phyloP scores from a whole-genome alignment of 2,797 vertebrate species.

The Picus viridis region DNA sequence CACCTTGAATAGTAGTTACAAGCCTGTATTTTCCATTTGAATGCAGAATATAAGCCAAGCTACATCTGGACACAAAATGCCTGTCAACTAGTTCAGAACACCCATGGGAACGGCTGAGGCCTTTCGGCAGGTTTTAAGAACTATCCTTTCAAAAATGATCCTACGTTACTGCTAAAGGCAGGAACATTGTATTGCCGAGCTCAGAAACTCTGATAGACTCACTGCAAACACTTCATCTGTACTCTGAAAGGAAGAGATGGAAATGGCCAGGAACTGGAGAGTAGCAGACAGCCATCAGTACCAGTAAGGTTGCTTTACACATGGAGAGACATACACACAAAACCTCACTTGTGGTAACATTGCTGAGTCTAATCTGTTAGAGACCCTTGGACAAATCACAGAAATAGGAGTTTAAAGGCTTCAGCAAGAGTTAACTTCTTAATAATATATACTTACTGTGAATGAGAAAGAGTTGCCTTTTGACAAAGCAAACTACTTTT shows the following conservation, averaged over 20 bases:
- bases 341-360: rapidly evolving
- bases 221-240: not conserved
- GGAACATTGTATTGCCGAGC: not conserved
- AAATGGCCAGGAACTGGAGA: not conserved
- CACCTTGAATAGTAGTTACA: not conserved
- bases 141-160: not conserved
- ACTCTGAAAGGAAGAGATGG: not conserved
- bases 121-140: not conserved
- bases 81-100: not conserved
- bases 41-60: not conserved
- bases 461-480: not conserved
- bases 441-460: not conserved
- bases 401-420: not conserved
- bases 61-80: not conserved
- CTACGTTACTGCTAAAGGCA: not conserved
- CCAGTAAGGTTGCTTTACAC: not conserved
- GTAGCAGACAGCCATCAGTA: not conserved
- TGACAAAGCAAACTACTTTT: not conserved
- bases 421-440: not conserved
- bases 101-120: not conserved
- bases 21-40: not conserved
- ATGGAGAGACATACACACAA: not conserved
- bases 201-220: not conserved
- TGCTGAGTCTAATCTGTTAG: not conserved
- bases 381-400: not conserved